Conservation (phyloP, 2,797 vertebrate genomes). For the Petrocephalus sullivani region DNA sequence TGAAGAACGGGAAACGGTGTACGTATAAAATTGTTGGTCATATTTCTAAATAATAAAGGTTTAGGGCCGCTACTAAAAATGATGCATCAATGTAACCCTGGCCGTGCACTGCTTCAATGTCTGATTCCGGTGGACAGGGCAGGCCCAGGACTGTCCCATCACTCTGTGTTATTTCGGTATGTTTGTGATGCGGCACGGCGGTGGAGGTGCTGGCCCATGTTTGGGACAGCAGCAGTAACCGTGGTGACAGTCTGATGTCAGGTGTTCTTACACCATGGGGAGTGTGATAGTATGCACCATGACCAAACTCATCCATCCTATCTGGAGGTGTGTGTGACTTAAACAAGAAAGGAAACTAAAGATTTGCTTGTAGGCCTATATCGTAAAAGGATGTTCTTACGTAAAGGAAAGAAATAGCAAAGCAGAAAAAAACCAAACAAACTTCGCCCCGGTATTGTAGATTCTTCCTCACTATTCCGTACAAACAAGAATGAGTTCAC, state of each 20-base stretch:
- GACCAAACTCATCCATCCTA: too few relatives aligned
- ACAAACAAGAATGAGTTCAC: not conserved
- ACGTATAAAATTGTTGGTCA: not conserved
- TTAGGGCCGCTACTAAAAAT: not conserved
- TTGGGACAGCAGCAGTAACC: slow-evolving; percentile 17
- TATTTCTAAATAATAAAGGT: not conserved
- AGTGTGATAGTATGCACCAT: too few relatives aligned
- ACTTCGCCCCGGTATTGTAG: too few relatives aligned
- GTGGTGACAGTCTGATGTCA: not conserved
- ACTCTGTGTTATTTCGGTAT: too few relatives aligned
- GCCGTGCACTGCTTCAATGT: not conserved
- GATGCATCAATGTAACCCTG: not conserved
- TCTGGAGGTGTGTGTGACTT: too few relatives aligned
- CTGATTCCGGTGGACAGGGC: not conserved
- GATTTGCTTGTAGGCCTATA: too few relatives aligned
- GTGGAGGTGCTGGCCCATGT: slow-evolving; percentile 29
- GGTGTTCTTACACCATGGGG: too few relatives aligned
- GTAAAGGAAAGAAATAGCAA: too few relatives aligned
- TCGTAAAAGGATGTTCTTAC: too few relatives aligned
- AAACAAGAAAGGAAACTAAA: too few relatives aligned
- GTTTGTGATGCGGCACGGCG: too few relatives aligned
- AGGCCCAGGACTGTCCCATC: not conserved
- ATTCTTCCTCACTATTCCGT: not conserved
- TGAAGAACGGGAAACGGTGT: not conserved
- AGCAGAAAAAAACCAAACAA: too few relatives aligned